Base-by-base conservation (phyloP, 1,140 invertebrate genomes). In the Ostrea denselamellosa region DNA sequence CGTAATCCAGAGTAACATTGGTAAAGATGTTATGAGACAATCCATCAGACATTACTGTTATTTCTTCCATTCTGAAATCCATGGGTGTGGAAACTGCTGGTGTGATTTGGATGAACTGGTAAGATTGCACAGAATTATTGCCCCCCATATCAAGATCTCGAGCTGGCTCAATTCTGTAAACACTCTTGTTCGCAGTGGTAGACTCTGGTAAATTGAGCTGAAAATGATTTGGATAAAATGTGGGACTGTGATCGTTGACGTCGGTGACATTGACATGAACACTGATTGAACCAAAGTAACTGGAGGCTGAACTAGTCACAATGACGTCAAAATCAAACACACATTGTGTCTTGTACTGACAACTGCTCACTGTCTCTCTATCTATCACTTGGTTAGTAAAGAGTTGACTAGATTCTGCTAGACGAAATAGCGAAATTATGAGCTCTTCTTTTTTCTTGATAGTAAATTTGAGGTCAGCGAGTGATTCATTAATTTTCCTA, bases 241-340 rank as follows among this genome's bases (percentile, higher is more conserved):
- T 95, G 0, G 98, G 98, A 8, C 97, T 96, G 94, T 99, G 99
- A 96, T 99, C 98, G 94, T 99, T 99, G 5, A 97, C 97, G 94
- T 99, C 98, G 9, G 90, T 87, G 54, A 94, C 84, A 44, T 88
- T 89, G 25, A 94, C 86, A 56, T 85, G 58, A 44, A 86, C 25
- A 54, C 58, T 52, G 19, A 89, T 89, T 8, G 84, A 58, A 56
- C 87, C 56, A n/a, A 87, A 87, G 28, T 87, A 87, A 14, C 34
- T 58, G 3, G 84, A 34, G 10, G 44, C 25, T 25, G 9, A 51
- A 8, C 77, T 87, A 19, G 71, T 56, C 53, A 77, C 86, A 17
- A 86, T 51, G 62, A 89, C 54, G 56, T 87, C 86, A 52, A 89
- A 89, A 77, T 89, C 84, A 52, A 89, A 89, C 71, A 83, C 77